Base-by-base conservation (phyloP, 2,113 vertebrate genomes). In the Channa argus region DNA sequence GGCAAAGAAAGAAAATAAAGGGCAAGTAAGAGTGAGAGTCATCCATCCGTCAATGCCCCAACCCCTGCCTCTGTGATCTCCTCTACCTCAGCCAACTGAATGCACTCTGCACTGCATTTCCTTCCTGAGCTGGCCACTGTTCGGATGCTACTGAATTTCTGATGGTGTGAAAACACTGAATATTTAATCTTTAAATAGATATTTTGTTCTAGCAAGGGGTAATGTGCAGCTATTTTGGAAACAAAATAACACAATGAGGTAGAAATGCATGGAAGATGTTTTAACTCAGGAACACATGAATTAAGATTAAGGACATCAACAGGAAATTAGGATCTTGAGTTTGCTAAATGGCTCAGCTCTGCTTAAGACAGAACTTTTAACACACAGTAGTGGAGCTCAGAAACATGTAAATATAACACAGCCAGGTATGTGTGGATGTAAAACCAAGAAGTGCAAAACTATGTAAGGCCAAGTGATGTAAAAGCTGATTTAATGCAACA, bases 101-200 rank as follows among this genome's bases (percentile, higher is more conserved):
- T 54, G 69, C 80, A 71, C 77, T 65, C 63, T 49, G 33, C 11
- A 41, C 62, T 60, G 41, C 60, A 54, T 47, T 82, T 60, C 11
- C 68, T 77, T 66, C 75, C 70, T 82, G 84, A 83, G 67, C 86
- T 79, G 70, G 87, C 83, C 86, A 79, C 84, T 65, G 75, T 79
- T 76, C 38, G 79, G 72, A 83, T 82, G 87, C 78, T 80, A 15
- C 54, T 91, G 83, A 85, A 93, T 93, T 91, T 90, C 91, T 90
- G 70, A 92, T 91, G 67, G 38, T 56, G 77, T 61, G 81, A 90
- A 91, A 90, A 24, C 76, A 82, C 68, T 87, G 85, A 90, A 90
- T 88, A 84, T 88, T 90, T 90, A 75, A 92, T 89, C 81, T 86
- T 89, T 88, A 58, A 84, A 79, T 24, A 41, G 80, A 45, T 50